Conservation (phyloP, 2,888 invertebrate genomes). For the Habroteleia sp. region DNA sequence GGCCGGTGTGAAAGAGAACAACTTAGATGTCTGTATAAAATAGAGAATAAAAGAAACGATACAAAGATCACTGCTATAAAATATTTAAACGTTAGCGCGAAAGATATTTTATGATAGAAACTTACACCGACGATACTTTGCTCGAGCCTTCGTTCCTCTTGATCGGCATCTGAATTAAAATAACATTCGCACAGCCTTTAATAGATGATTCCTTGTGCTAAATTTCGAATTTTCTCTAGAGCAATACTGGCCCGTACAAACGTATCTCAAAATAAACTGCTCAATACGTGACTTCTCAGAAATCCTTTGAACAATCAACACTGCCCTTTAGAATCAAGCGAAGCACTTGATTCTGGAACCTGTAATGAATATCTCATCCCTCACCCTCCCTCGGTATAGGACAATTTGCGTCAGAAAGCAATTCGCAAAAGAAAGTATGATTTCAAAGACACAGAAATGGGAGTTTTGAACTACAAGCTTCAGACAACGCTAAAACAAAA, state of each 20-base stretch:
- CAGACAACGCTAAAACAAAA: too few species aligned
- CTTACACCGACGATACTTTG: constrained; percentile 16
- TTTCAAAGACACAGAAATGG: constrained; percentile 18
- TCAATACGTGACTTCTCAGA: constrained; percentile 56
- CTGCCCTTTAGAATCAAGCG: constrained; percentile 50
- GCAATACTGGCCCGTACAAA: constrained; percentile 56
- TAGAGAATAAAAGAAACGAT: constrained; percentile 19
- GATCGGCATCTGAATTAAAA: constrained; percentile 29
- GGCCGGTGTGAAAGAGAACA: constrained; percentile 2
- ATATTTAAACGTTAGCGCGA: constrained; percentile 23
- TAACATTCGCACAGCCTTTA: constrained; percentile 34
- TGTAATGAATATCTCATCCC: constrained; percentile 46
- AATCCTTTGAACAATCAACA: constrained; percentile 60
- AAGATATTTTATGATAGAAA: constrained; percentile 27
- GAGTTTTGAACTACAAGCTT: constrained; percentile 7
- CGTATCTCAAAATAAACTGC: constrained; percentile 57
- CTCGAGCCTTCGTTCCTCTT: constrained; percentile 19
- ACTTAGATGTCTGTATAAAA: constrained; percentile 25
- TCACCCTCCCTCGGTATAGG: constrained; percentile 21
- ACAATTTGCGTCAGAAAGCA: constrained; percentile 46
- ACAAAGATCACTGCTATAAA: constrained; percentile 18
- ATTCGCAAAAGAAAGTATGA: constrained; percentile 44
- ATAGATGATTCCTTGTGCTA: constrained; percentile 37
- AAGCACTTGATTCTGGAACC: constrained; percentile 46
- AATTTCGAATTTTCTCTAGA: constrained; percentile 40